Evolutionary conservation across 1,140 invertebrate species (phyloP).

Genomic region (Drosophila quadrilineata): DNA sequence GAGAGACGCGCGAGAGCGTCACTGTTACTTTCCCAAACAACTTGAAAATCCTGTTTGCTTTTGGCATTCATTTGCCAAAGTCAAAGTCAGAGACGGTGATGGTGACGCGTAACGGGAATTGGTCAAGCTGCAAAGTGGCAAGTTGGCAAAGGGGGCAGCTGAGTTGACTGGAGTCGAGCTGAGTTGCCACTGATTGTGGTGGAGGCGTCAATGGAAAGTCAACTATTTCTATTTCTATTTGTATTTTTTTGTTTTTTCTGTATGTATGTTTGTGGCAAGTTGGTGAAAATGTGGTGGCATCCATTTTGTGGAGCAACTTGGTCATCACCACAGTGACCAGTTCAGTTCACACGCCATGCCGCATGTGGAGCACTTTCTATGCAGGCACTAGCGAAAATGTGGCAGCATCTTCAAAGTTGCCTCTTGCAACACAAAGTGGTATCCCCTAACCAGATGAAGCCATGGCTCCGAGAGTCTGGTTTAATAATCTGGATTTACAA

Average conservation of each 20-base stretch:
- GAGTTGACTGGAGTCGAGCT: too few relatives aligned
- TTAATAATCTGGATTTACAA: too few relatives aligned
- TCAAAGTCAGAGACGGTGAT: conserved; percentile 32
- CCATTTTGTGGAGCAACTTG: conserved; percentile 31
- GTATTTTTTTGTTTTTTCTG: neutral
- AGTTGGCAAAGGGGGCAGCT: too few relatives aligned
- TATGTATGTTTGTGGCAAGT: neutral
- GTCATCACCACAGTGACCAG: conserved; percentile 2
- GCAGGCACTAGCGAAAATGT: too few relatives aligned
- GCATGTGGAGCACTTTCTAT: conserved; percentile 43
- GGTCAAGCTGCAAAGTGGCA: too few relatives aligned
- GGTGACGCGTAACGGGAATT: too few relatives aligned
- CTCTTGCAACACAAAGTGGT: too few relatives aligned
- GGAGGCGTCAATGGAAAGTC: conserved; percentile 41
- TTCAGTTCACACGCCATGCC: neutral
- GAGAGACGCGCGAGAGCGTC: too few relatives aligned
- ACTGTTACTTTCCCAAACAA: conserved; percentile 55
- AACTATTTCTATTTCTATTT: too few relatives aligned
- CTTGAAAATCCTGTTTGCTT: conserved; percentile 67
- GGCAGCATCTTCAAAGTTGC: too few relatives aligned
- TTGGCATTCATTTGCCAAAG: conserved; percentile 43
- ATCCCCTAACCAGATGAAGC: too few relatives aligned
- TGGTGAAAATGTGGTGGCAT: conserved; percentile 25
- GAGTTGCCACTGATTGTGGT: neutral
- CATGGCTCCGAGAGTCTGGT: too few relatives aligned